Evolutionary conservation across 37 sponge, comb jelly and placozoan genomes (phyloP).

Genomic region (Eunapius fragilis): DNA sequence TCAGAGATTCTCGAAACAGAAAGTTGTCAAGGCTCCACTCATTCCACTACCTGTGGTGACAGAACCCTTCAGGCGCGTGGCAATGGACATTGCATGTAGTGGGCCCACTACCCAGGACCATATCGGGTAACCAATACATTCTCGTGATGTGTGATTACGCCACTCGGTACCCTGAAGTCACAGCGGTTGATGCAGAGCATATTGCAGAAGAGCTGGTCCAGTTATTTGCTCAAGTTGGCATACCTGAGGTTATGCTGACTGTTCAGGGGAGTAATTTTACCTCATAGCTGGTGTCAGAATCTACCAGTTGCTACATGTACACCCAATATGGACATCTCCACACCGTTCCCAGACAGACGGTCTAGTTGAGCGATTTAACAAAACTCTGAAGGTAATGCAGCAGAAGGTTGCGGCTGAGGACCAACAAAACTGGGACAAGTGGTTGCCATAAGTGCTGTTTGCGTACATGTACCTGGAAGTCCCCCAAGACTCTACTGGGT

Average conservation of each 20-base stretch:
- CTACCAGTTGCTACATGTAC: slow-evolving; percentile 22
- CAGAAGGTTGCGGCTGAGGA: not conserved
- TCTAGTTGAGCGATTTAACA: slow-evolving; percentile 43
- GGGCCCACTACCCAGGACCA: slow-evolving; percentile 22
- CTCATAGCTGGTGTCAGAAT: slow-evolving; percentile 25
- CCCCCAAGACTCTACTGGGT: slow-evolving; percentile 40
- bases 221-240: slow-evolving; percentile 20
- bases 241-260: slow-evolving; percentile 30
- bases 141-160: slow-evolving; percentile 27
- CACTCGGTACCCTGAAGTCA: slow-evolving; percentile 44
- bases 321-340: slow-evolving; percentile 30
- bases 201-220: slow-evolving; percentile 32
- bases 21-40: slow-evolving; percentile 22
- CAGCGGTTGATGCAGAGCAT: slow-evolving; percentile 27
- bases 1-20: too few species aligned
- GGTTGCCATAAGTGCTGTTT: slow-evolving; percentile 30
- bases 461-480: slow-evolving; percentile 46
- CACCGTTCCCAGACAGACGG: slow-evolving; percentile 51
- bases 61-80: slow-evolving; percentile 9
- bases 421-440: slow-evolving; percentile 24
- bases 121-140: slow-evolving; percentile 6
- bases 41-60: slow-evolving; percentile 16
- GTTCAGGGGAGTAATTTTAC: slow-evolving; percentile 43
- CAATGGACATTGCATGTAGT: slow-evolving; percentile 45
- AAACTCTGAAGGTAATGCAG: slow-evolving; percentile 30